These are phyloP conservation scores for Urophycis tenuis DNA, from an alignment of 2,797 vertebrate species.

Conservation along the genomic window DNA sequence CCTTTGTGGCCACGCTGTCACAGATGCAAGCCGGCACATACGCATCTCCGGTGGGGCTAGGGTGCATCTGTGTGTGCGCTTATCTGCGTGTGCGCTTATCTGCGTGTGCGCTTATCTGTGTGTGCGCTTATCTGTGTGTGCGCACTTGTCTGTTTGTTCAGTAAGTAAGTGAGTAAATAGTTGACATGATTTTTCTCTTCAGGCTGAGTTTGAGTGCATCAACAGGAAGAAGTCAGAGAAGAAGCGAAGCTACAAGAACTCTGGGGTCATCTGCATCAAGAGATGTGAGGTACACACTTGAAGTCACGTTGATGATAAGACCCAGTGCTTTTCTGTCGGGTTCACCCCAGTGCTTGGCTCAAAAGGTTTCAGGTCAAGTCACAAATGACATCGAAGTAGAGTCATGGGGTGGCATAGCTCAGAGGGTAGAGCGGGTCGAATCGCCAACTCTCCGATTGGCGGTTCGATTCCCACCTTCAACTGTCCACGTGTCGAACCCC, in stretches of 20 bases:
- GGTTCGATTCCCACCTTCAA: too few species aligned
- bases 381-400: background rate
- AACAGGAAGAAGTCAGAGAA: conserved; percentile 85
- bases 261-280: conserved; percentile 82
- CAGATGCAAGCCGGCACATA: conserved; percentile 79
- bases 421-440: too few species aligned
- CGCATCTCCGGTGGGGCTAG: conserved; percentile 72
- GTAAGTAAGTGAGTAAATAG: background rate
- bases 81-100: conserved; percentile 1
- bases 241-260: conserved; percentile 90
- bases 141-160: background rate
- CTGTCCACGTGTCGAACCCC: too few species aligned
- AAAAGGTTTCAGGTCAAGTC: background rate
- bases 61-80: background rate
- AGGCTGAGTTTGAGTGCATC: conserved; percentile 87
- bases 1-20: conserved; percentile 77
- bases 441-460: too few species aligned
- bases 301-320: background rate
- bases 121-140: background rate
- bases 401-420: too few species aligned
- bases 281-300: conserved; percentile 76
- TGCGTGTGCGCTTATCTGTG: conserved; percentile 5
- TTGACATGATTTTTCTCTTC: too few species aligned
- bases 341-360: background rate
- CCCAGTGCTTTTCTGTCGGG: too few species aligned